Evolutionary conservation across 2,888 invertebrate genomes (phyloP), one percentile per base, ranked within the genome.

Genomic region (Trachelus stipa): DNA sequence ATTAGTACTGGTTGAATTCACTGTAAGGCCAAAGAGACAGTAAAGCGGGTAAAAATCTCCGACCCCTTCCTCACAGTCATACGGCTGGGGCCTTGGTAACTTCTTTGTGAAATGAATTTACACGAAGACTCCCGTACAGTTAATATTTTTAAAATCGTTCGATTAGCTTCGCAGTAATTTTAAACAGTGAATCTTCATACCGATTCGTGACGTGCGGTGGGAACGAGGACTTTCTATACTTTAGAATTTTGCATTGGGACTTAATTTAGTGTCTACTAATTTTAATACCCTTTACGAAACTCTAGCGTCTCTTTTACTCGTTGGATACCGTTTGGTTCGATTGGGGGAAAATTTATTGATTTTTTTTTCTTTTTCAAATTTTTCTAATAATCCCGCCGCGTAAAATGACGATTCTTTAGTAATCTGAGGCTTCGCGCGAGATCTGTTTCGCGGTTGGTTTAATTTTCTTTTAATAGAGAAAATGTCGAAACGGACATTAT

Each of bases 1-100:
- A 77, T 79, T 85, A 91, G 86, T 84, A 75, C 85, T 83, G 89
- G 86, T 85, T 80, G 73, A 77, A 79, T 87, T 85, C 90, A 88
- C 91, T 91, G 91, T 91, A 91, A 91, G 91, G 91, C 90, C 91
- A 87, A 89, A 91, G 91, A 91, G 87, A 91, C 88, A 91, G 74
- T 77, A 87, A 88, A 85, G 23, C 71, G 69, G 81, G 83, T 75
- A 77, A 80, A 78, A 76, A 80, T 77, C 77, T 79, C 73, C 77
- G 74, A 77, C 84, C 81, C 78, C 83, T 86, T 82, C 78, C 79
- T 83, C 80, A n/a, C 77, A 88, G 85, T 77, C 83, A 73, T 79
- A 80, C 75, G 79, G 82, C 80, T 81, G 83, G 83, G 76, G 81
- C 71, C 76, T 75, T 79, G 75, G 31, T 9, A 31, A 34, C 12